These are phyloP conservation scores for Melieria crassipennis DNA, from an alignment of 2,888 invertebrate species.

Conservation along the genomic window DNA sequence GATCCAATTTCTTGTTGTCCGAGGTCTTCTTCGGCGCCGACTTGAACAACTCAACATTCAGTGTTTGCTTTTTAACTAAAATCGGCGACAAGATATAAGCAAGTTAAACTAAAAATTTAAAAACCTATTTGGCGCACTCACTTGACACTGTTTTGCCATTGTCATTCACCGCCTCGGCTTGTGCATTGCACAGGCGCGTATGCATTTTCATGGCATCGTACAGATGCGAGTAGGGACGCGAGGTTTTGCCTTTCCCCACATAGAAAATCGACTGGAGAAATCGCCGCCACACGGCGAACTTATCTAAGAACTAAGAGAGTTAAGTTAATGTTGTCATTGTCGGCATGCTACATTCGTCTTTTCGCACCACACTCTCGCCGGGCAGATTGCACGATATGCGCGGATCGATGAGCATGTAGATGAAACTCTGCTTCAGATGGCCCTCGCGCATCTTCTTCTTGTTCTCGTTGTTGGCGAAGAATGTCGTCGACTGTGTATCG, in stretches of 20 bases:
- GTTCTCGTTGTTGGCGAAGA: conserved; percentile 69
- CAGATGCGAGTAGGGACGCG: conserved; percentile 89
- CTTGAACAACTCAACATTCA: conserved; percentile 48
- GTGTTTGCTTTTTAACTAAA: conserved; percentile 43
- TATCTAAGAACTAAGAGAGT: conserved; percentile 52
- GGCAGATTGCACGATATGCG: conserved; percentile 83
- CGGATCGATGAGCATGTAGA: conserved; percentile 92
- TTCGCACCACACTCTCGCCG: conserved; percentile 53
- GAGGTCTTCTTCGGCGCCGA: conserved; percentile 45
- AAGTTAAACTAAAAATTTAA: not conserved
- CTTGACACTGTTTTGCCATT: conserved; percentile 42
- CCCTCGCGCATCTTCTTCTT: conserved; percentile 76
- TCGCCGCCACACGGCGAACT: conserved; percentile 73
- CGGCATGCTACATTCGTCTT: no score
- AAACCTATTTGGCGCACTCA: conserved; percentile 30
- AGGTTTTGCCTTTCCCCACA: conserved; percentile 92
- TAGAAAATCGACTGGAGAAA: conserved; percentile 93
- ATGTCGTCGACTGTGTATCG: conserved; percentile 70
- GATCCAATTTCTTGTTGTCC: conserved; percentile 72
- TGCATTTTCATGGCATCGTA: conserved; percentile 80
- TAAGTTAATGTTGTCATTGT: no score
- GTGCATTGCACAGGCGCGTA: conserved; percentile 44
- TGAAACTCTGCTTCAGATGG: conserved; percentile 84
- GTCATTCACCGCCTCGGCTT: not conserved
- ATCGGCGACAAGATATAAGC: no score